phyloP scores from a whole-genome alignment of 2,888 invertebrate species.

The Sarcophaga caerulescens region DNA sequence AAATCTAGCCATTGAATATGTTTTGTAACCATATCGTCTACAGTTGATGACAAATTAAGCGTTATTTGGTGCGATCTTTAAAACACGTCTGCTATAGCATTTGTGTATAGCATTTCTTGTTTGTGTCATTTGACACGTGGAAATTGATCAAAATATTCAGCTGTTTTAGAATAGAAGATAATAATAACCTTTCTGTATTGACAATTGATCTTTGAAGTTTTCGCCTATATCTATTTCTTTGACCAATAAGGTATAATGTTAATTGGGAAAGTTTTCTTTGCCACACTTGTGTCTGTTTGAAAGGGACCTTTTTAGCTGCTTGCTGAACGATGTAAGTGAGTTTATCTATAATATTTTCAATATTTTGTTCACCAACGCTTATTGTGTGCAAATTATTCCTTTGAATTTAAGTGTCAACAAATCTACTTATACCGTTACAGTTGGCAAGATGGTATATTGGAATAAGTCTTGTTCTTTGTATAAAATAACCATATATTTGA shows the following conservation, averaged over 20 bases:
- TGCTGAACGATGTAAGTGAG: too few species aligned
- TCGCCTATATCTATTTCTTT: neutral
- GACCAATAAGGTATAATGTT: neutral
- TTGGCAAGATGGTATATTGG: conserved; percentile 2
- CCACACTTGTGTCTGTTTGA: neutral
- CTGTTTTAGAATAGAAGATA: neutral
- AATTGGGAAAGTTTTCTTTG: neutral
- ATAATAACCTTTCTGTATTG: neutral
- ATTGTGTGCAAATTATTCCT: too few species aligned
- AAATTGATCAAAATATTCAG: neutral
- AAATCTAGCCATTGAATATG: too few species aligned
- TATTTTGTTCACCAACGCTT: too few species aligned
- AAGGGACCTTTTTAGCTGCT: too few species aligned
- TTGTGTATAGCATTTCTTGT: too few species aligned
- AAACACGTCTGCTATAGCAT: too few species aligned
- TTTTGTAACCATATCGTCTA: too few species aligned
- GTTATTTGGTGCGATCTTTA: too few species aligned
- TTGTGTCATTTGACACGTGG: conserved; percentile 3
- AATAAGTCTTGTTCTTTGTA: conserved; percentile 5
- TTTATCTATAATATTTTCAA: too few species aligned
- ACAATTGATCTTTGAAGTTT: neutral
- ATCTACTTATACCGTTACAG: neutral
- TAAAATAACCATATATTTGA: neutral
- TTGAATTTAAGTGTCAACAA: conserved; percentile 8
- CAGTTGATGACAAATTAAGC: too few species aligned